Conservation (phyloP, 2,113 vertebrate species). For the Onychorhynchus coronatus region DNA sequence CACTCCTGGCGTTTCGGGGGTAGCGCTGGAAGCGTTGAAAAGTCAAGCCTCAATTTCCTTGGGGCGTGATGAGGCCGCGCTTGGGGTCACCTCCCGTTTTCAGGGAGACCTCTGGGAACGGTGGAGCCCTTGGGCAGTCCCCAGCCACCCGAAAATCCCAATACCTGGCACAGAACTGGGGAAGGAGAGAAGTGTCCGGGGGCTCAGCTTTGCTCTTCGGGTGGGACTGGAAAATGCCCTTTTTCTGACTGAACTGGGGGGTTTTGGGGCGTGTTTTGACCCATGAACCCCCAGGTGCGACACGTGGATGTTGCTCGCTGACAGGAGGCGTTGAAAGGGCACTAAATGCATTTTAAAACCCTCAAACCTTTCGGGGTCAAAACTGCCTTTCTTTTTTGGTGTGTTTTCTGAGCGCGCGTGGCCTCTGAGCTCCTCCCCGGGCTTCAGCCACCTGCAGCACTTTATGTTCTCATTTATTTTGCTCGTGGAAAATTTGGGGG, state of each 20-base stretch:
- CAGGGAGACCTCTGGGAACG: neutral
- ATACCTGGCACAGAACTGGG: neutral
- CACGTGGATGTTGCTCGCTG: neutral
- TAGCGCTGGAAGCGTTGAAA: neutral
- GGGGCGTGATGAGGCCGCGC: fast-evolving
- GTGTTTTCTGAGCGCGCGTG: fast-evolving
- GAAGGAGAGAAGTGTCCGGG: neutral
- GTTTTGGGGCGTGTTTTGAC: neutral
- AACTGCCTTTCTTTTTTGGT: neutral
- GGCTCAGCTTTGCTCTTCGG: neutral
- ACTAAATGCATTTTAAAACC: neutral
- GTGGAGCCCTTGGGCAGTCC: neutral
- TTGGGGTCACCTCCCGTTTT: fast-evolving
- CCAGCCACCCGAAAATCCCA: neutral
- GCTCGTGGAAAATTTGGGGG: no score
- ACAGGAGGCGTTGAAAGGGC: neutral
- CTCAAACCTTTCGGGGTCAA: neutral
- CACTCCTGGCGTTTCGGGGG: neutral
- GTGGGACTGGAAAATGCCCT: neutral
- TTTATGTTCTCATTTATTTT: neutral
- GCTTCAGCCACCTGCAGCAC: neutral
- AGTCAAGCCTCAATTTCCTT: fast-evolving
- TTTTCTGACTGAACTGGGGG: neutral
- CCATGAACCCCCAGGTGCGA: neutral
- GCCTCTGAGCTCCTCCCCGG: neutral